Evolutionary conservation across 2,113 vertebrate genomes (phyloP).

Genomic region (Pterophyllum scalare): DNA sequence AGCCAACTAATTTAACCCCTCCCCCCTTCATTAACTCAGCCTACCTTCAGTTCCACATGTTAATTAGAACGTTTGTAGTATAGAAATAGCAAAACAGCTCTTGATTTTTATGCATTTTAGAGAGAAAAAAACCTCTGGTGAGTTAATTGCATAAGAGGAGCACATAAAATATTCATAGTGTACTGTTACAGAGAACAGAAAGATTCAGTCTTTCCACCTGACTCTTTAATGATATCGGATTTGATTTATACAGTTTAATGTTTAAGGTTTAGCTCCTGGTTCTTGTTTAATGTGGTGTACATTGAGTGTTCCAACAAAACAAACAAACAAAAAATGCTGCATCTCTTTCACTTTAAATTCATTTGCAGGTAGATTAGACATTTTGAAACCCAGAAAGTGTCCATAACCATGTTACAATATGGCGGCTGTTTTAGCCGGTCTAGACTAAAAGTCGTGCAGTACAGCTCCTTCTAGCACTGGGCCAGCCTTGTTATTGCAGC

Average conservation of each 20-base stretch:
- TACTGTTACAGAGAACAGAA: background rate
- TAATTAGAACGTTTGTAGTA: background rate
- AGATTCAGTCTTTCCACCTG: background rate
- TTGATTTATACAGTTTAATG: background rate
- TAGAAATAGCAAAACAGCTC: background rate
- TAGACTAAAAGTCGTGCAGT: conserved; percentile 61
- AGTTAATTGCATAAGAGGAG: conserved; percentile 9
- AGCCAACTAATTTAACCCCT: background rate
- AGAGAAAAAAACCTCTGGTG: background rate
- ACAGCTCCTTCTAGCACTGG: conserved; percentile 62
- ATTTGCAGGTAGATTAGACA: conserved; percentile 2
- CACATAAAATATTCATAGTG: background rate
- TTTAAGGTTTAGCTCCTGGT: background rate
- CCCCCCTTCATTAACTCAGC: background rate
- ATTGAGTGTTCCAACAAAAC: fast-evolving
- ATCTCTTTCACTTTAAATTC: background rate
- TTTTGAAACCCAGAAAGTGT: background rate
- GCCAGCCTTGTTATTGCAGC: conserved; percentile 80
- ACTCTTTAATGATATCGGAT: background rate
- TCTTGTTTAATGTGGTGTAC: background rate
- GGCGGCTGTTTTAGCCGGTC: conserved; percentile 50
- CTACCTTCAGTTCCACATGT: background rate
- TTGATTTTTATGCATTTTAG: background rate
- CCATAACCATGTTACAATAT: conserved; percentile 54
- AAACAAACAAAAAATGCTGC: background rate